Percentiles rank a stretch among this genome's conserved stretches.
Evolutionary conservation across 2,113 vertebrate species (phyloP).

Genomic region (Bombycilla garrulus): DNA sequence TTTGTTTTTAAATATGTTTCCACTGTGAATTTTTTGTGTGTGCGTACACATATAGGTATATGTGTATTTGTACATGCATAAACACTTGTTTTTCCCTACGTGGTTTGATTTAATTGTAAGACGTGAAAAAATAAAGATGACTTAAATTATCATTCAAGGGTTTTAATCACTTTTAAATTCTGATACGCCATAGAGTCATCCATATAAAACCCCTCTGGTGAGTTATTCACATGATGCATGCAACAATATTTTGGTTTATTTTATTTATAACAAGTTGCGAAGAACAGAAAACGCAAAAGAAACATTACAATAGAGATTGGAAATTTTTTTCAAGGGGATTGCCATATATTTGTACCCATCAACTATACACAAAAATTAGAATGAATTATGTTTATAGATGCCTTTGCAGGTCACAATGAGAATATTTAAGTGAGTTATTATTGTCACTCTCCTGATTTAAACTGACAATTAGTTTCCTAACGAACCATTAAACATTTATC

Average conservation of each 20-base stretch:
- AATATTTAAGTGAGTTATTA: constrained; percentile 14
- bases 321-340: background rate
- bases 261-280: background rate
- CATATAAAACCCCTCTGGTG: background rate
- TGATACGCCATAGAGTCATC: background rate
- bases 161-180: background rate
- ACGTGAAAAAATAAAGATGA: background rate
- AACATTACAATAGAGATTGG: background rate
- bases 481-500: constrained; percentile 1
- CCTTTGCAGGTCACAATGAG: background rate
- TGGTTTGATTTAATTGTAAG: background rate
- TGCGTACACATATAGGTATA: background rate
- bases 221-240: background rate
- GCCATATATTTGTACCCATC: background rate
- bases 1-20: background rate
- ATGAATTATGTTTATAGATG: background rate
- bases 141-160: background rate
- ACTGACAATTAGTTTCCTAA: constrained; percentile 14
- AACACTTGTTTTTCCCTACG: background rate
- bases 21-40: background rate
- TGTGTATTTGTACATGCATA: background rate
- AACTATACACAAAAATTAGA: background rate
- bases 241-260: background rate
- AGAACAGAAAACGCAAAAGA: background rate
- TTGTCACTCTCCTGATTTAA: constrained; percentile 13